Evolutionary conservation across 2,113 vertebrate species (phyloP).

Genomic region (Centropristis striata): DNA sequence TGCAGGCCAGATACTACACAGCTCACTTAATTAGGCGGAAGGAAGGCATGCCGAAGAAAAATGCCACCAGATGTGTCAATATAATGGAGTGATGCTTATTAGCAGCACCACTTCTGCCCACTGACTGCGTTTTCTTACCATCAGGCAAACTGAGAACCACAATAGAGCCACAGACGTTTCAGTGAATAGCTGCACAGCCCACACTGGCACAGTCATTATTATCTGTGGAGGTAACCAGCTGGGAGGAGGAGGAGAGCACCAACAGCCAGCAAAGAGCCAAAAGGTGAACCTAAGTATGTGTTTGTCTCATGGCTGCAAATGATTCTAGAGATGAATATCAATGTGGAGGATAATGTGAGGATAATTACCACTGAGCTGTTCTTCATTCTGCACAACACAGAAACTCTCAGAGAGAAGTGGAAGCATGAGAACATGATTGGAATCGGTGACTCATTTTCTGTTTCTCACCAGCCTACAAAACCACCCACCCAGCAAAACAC

Average conservation of each 20-base stretch:
- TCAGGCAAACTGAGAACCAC: conserved; percentile 40
- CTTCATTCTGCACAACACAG: conserved; percentile 1
- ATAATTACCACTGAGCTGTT: conserved; percentile 33
- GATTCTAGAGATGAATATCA: conserved; percentile 25
- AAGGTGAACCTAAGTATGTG: conserved; percentile 13
- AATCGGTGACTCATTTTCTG: conserved; percentile 62
- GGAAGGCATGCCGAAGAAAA: conserved; percentile 35
- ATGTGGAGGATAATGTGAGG: conserved; percentile 18
- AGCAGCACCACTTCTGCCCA: conserved; percentile 24
- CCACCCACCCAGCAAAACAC: conserved; percentile 37
- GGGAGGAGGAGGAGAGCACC: conserved; percentile 2
- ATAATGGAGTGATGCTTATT: conserved; percentile 40
- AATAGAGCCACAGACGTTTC: conserved; percentile 54
- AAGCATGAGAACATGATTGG: conserved; percentile 30
- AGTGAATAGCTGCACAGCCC: conserved; percentile 36
- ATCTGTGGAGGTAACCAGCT: conserved; percentile 1
- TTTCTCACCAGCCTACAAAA: conserved; percentile 58
- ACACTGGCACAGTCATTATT: conserved; percentile 37
- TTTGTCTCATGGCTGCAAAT: conserved; percentile 34
- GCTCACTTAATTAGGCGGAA: conserved; percentile 27
- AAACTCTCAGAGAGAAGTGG: conserved; percentile 11
- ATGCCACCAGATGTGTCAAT: conserved; percentile 62
- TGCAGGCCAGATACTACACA: conserved; percentile 7
- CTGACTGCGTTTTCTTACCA: conserved; percentile 38
- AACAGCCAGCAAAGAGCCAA: conserved; percentile 10